Evolutionary conservation across 2,113 vertebrate genomes (phyloP).

Genomic region (Casuarius casuarius): DNA sequence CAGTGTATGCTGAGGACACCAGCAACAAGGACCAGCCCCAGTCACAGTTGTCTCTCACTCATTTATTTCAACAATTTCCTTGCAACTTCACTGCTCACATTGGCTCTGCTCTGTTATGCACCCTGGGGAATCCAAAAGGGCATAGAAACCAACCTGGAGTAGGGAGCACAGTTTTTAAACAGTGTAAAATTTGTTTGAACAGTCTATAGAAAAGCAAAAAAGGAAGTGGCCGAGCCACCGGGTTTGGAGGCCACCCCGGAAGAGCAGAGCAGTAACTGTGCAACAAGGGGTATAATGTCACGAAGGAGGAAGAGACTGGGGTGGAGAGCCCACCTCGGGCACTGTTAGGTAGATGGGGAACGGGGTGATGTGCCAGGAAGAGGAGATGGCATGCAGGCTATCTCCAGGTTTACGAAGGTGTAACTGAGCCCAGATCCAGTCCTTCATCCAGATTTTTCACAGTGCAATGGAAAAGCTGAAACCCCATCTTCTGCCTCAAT

Average conservation of each 20-base stretch:
- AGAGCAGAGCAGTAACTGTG: no score
- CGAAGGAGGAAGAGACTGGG: background rate
- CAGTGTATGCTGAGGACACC: background rate
- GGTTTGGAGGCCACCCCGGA: no score
- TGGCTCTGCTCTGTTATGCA: background rate
- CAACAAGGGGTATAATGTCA: background rate
- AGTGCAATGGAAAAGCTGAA: background rate
- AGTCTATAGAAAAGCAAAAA: background rate
- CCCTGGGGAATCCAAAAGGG: background rate
- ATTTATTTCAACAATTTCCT: background rate
- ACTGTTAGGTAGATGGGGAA: no score
- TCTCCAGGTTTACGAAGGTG: background rate
- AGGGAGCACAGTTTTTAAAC: background rate
- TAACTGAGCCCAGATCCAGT: background rate
- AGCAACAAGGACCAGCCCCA: background rate
- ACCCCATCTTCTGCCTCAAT: no score
- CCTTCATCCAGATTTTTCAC: background rate
- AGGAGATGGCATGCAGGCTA: background rate
- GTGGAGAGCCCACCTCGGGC: background rate
- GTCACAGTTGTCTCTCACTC: background rate
- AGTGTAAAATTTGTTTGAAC: background rate
- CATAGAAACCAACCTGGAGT: background rate
- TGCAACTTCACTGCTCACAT: background rate
- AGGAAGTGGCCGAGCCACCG: background rate
- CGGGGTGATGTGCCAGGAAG: background rate